Evolutionary conservation across 2,888 invertebrate species (phyloP).

Genomic region (Marasmarcha lunaedactyla): DNA sequence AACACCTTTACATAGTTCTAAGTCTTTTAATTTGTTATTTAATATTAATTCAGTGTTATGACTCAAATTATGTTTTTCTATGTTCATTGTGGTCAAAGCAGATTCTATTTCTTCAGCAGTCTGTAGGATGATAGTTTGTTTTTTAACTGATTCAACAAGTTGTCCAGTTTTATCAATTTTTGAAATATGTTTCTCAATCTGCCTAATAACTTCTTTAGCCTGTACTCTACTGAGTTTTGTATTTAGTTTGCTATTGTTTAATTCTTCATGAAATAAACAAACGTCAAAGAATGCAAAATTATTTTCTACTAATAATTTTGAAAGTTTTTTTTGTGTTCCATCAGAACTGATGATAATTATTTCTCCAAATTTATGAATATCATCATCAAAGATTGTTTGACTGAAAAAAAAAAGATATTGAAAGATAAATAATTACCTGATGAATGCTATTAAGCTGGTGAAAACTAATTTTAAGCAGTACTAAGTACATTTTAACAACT

Average conservation of each 20-base stretch:
- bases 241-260: slow-evolving; percentile 26
- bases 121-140: slow-evolving; percentile 25
- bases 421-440: too few species aligned
- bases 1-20: slow-evolving; percentile 34
- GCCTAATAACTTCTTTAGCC: slow-evolving; percentile 22
- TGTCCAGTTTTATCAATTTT: slow-evolving; percentile 14
- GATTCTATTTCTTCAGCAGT: slow-evolving; percentile 22
- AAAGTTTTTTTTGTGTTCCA: slow-evolving; percentile 21
- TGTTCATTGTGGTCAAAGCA: slow-evolving; percentile 20
- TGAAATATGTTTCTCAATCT: slow-evolving; percentile 23
- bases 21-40: slow-evolving; percentile 26
- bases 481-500: too few species aligned
- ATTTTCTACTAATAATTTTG: slow-evolving; percentile 23
- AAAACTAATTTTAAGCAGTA: too few species aligned
- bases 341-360: slow-evolving; percentile 24
- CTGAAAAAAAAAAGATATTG: slow-evolving; percentile 25
- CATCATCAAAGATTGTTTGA: slow-evolving; percentile 42
- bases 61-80: slow-evolving; percentile 19
- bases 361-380: slow-evolving; percentile 49
- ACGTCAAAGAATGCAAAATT: slow-evolving; percentile 27
- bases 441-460: too few species aligned
- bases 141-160: slow-evolving; percentile 22
- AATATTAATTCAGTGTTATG: slow-evolving; percentile 12
- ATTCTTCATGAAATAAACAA: slow-evolving; percentile 26
- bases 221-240: slow-evolving; percentile 23